Conservation (phyloP, 2,797 vertebrate genomes). For the Eulemur rubriventer region DNA sequence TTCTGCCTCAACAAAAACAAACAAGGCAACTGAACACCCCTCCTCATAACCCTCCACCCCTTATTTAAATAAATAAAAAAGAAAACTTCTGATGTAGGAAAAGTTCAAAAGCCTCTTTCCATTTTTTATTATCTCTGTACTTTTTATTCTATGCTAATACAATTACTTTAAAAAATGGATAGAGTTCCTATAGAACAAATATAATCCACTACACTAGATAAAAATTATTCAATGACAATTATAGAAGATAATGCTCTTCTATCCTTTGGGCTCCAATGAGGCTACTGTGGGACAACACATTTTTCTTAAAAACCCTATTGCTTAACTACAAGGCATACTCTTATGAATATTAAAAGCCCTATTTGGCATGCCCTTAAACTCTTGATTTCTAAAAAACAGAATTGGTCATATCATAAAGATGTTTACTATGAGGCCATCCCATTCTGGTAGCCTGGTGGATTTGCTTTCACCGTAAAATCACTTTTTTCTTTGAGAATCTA, state of each 20-base stretch:
- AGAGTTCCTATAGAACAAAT: background rate
- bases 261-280: background rate
- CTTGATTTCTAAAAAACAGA: background rate
- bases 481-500: slow-evolving; percentile 22
- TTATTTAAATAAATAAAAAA: too few relatives aligned
- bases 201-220: background rate
- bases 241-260: background rate
- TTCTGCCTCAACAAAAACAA: too few relatives aligned
- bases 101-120: background rate
- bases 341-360: background rate
- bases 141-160: background rate
- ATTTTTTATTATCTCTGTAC: background rate
- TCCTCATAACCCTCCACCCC: too few relatives aligned
- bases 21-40: too few relatives aligned
- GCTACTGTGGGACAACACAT: background rate
- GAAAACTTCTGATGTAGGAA: background rate
- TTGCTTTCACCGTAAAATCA: background rate
- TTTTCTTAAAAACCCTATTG: background rate
- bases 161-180: background rate
- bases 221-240: background rate
- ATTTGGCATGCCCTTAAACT: background rate
- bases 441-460: background rate
- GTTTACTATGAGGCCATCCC: background rate
- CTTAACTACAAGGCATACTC: background rate
- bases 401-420: background rate